Percentiles rank a stretch among this genome's conserved stretches.
These are phyloP conservation scores for Epinotia ramella DNA, from an alignment of 2,888 invertebrate species.

Conservation along the genomic window DNA sequence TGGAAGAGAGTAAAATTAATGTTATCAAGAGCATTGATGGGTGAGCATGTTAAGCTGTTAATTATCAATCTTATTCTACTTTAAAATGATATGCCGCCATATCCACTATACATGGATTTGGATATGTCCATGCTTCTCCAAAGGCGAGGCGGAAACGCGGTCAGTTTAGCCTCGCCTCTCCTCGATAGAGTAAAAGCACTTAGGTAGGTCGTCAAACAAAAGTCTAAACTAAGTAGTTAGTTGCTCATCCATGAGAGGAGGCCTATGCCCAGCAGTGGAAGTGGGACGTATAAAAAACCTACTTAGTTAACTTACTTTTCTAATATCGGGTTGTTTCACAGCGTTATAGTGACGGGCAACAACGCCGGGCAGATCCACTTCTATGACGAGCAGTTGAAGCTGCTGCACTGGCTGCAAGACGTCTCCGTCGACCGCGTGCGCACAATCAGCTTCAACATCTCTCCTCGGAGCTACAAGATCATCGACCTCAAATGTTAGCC, in stretches of 20 bases:
- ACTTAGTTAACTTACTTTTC: background rate
- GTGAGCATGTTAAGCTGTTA: slow-evolving; percentile 63
- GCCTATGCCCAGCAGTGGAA: no score
- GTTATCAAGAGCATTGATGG: slow-evolving; percentile 81
- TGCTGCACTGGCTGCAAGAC: slow-evolving; percentile 85
- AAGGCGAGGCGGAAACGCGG: background rate
- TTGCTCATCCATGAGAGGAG: no score
- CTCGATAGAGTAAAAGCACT: background rate
- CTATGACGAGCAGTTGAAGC: slow-evolving; percentile 84
- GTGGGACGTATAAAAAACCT: no score
- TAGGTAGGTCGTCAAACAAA: no score
- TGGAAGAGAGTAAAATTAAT: slow-evolving; percentile 73
- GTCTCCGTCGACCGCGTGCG: slow-evolving; percentile 76
- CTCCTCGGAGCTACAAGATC: slow-evolving; percentile 67
- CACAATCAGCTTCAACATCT: slow-evolving; percentile 81
- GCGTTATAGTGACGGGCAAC: slow-evolving; percentile 85
- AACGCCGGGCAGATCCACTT: slow-evolving; percentile 83
- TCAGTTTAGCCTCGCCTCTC: background rate
- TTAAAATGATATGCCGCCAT: background rate
- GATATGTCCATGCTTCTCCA: background rate
- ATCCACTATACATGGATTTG: background rate
- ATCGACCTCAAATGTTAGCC: slow-evolving; percentile 71
- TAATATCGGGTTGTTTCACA: slow-evolving; percentile 51
- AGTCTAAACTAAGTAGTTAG: no score
- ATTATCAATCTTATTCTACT: background rate